These are phyloP conservation scores for Megalonaias nervosa DNA, from an alignment of 1,140 invertebrate species.

Conservation along the genomic window DNA sequence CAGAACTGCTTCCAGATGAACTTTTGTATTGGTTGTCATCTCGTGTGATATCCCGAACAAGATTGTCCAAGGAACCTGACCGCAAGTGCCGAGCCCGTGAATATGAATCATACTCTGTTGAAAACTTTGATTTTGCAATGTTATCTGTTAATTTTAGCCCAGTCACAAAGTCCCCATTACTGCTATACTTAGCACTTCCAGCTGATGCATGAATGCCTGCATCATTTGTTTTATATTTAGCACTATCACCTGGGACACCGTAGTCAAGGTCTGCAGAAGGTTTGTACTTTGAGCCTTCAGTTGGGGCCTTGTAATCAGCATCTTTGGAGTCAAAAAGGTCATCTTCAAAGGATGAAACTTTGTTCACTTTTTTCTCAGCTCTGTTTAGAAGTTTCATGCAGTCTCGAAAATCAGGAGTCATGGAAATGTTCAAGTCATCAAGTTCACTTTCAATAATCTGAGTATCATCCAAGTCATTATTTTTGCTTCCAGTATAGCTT, in stretches of 20 bases:
- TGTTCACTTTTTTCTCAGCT: slow-evolving; percentile 67
- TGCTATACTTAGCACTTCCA: slow-evolving; percentile 1
- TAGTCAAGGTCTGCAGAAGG: neutral
- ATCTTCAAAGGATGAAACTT: no score
- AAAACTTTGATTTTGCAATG: slow-evolving; percentile 8
- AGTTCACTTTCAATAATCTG: slow-evolving; percentile 56
- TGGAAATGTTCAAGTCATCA: slow-evolving; percentile 60
- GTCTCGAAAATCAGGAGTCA: slow-evolving; percentile 68
- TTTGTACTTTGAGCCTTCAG: neutral
- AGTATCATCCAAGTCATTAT: slow-evolving; percentile 53
- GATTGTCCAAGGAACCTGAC: slow-evolving; percentile 30
- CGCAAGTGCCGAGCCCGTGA: slow-evolving; percentile 24
- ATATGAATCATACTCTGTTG: slow-evolving; percentile 22
- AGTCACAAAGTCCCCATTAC: neutral
- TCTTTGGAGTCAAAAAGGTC: neutral
- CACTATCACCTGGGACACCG: neutral
- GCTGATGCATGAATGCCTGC: neutral
- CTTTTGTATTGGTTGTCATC: slow-evolving; percentile 10
- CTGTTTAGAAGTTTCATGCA: slow-evolving; percentile 67
- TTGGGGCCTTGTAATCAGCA: neutral
- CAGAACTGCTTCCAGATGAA: slow-evolving; percentile 14
- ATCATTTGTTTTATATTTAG: slow-evolving; percentile 3
- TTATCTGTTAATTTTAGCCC: no score
- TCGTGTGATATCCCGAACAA: slow-evolving; percentile 6
- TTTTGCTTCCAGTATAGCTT: slow-evolving; percentile 19